Evolutionary conservation across 1,140 invertebrate species (phyloP), one percentile per base, ranked within the genome.

Genomic region (Proctacanthus coquilletti): DNA sequence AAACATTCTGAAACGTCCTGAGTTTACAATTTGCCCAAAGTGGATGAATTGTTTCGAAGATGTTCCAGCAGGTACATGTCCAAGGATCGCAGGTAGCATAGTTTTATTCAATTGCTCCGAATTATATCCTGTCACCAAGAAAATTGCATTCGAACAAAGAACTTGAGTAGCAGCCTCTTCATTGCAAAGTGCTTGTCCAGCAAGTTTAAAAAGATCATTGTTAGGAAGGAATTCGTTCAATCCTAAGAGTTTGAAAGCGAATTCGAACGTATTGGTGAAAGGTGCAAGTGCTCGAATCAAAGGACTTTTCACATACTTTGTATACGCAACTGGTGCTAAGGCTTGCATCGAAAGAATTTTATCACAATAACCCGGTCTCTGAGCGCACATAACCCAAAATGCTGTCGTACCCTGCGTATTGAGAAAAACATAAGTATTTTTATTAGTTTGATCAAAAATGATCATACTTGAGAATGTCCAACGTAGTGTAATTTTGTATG

Each of bases 31-130:
- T 49, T 75, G 77, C 3, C 67, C 70, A 47, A 66, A 78, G 49
- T 80, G 77, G 4, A 75, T 57, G 0, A 86, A 47, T 48, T 84
- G 80, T 46, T 74, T 72, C 21, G 69, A 67, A 0, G 80, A 80
- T 1, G 78, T 70, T 14, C 81, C 81, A 10, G 78, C 72, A 1
- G 84, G 83, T 29, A 68, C 63, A 46, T 86, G 80, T 2, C 69
- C 65, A 18, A 76, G 58, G 38, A 84, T 74, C 0, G 82, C 71
- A 1, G 76, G 68, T 2, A 80, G 44, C 44, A 75, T 66, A 2
- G 70, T 71, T 60, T 52, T 30, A 31, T 41, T 41, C 18, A 62
- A 40, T 36, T 63, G 52, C 0, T 58, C 53, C 3, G 45, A 36
- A 31, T 59, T 47, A 18, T 44, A 63, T 4, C 71, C 72, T 40